Percentiles rank a stretch among this genome's conserved stretches.
Evolutionary conservation across 2,797 vertebrate genomes (phyloP).

Genomic region (Peromyscus aztecus): DNA sequence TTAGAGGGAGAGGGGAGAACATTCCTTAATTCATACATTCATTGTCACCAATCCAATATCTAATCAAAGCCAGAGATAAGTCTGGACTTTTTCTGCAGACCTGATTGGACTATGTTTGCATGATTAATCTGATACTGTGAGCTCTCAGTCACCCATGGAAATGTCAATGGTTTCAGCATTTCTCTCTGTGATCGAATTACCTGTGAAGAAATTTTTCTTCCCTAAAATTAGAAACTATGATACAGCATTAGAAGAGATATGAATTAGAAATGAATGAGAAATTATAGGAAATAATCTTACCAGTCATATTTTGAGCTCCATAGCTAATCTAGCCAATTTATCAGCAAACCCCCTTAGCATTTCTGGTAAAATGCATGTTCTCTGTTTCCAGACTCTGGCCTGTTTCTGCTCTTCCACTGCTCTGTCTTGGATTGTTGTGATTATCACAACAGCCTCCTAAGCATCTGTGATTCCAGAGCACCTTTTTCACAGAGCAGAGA

Average conservation of each 20-base stretch:
- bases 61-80: constrained; percentile 13
- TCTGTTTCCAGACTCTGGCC: neutral
- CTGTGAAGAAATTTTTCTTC: constrained; percentile 36
- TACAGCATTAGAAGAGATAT: constrained; percentile 6
- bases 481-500: constrained; percentile 19
- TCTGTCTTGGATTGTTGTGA: neutral
- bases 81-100: neutral
- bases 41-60: neutral
- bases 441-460: neutral
- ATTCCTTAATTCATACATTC: neutral
- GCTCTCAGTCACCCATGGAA: neutral
- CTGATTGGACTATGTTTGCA: neutral
- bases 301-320: constrained; percentile 39
- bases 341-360: constrained; percentile 27
- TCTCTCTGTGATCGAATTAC: constrained; percentile 20
- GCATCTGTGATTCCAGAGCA: neutral
- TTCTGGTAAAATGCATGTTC: neutral
- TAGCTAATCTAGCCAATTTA: constrained; percentile 11
- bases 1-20: accelerated
- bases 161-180: constrained; percentile 11
- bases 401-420: neutral
- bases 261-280: constrained; percentile 47
- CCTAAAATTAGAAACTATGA: constrained; percentile 47
- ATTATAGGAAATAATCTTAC: constrained; percentile 16
- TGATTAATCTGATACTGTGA: neutral